Conservation (phyloP, 2,797 vertebrate genomes). For the Mormyrops attenuatus region DNA sequence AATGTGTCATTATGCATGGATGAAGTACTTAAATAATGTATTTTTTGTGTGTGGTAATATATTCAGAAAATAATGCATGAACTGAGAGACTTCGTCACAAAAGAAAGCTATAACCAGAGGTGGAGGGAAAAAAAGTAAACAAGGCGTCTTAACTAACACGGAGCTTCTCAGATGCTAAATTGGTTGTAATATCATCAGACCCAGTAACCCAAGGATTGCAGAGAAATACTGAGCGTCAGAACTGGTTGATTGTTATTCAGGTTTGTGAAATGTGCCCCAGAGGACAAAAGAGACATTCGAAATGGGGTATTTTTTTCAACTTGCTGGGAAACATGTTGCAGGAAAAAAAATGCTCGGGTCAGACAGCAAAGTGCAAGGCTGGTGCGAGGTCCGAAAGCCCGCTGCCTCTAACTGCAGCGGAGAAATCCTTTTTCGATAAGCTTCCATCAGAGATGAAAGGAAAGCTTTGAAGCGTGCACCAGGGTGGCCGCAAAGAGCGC, state of each 20-base stretch:
- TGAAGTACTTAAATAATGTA: not conserved
- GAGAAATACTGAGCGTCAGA: not conserved
- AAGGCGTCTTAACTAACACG: not conserved
- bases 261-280: not conserved
- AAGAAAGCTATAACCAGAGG: not conserved
- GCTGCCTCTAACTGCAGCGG: not conserved
- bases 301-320: not conserved
- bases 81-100: not conserved
- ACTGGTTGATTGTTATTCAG: not conserved
- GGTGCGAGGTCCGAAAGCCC: not conserved
- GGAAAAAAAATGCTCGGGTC: not conserved
- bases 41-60: not conserved
- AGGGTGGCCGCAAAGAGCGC: not conserved
- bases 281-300: not conserved
- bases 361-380: not conserved
- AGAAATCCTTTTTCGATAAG: constrained; percentile 1
- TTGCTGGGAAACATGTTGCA: not conserved
- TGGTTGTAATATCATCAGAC: not conserved
- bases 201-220: not conserved
- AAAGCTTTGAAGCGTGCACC: constrained; percentile 10
- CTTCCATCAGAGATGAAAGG: constrained; percentile 1
- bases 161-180: not conserved
- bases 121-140: not conserved
- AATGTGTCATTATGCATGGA: not conserved
- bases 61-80: not conserved